These are phyloP conservation scores for Melanocharis versteri DNA, from an alignment of 2,113 vertebrate species.

Conservation along the genomic window DNA sequence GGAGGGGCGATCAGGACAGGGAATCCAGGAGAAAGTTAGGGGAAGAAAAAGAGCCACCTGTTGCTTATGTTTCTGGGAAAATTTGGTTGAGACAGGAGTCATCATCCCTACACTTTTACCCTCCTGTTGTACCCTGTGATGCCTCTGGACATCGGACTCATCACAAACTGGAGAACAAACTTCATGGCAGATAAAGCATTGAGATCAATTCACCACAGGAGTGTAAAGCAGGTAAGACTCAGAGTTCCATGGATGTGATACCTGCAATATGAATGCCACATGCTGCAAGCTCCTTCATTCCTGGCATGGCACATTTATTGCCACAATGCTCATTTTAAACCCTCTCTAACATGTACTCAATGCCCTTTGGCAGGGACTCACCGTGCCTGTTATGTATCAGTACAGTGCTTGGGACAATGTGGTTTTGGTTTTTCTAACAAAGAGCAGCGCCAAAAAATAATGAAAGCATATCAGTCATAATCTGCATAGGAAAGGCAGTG, in stretches of 20 bases:
- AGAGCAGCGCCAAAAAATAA: not conserved
- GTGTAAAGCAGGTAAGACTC: not conserved
- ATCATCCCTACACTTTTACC: not conserved
- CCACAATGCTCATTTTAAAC: not conserved
- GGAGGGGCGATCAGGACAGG: not conserved
- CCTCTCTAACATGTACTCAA: not conserved
- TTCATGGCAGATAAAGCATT: not conserved
- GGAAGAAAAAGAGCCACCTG: not conserved
- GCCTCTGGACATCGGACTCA: not conserved
- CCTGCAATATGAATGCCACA: not conserved
- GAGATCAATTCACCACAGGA: not conserved
- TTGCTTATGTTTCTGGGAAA: not conserved
- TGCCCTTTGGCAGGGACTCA: not conserved
- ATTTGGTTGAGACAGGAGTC: not conserved
- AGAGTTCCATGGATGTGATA: not conserved
- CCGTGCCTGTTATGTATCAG: not conserved
- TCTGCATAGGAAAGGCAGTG: conserved; percentile 10
- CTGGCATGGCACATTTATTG: not conserved
- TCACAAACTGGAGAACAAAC: not conserved
- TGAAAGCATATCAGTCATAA: not conserved
- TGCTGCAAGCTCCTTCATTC: not conserved
- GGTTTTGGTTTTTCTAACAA: conserved; percentile 4
- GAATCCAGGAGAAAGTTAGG: not conserved
- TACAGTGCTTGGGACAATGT: not conserved
- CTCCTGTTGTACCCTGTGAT: not conserved